phyloP scores from a whole-genome alignment of 2,113 vertebrate species.

The Mugil cephalus region DNA sequence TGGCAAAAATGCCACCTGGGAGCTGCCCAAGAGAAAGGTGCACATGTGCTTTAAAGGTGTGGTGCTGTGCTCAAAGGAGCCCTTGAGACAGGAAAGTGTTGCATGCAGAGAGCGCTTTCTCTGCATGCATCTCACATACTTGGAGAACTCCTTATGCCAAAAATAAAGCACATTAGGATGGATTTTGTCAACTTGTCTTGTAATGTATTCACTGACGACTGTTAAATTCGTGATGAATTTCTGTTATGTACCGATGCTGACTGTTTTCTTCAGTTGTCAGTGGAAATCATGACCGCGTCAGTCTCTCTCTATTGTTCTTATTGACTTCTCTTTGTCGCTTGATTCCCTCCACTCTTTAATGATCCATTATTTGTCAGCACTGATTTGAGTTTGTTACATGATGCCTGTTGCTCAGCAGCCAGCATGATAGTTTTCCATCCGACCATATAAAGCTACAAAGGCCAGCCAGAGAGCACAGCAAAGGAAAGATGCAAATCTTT shows the following conservation, averaged over 20 bases:
- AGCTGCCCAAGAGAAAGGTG: slow-evolving; percentile 12
- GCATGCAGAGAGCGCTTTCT: background rate
- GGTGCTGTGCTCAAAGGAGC: slow-evolving; percentile 17
- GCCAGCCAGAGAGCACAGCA: slow-evolving; percentile 51
- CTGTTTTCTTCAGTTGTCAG: slow-evolving; percentile 27
- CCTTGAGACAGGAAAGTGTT: slow-evolving; percentile 4
- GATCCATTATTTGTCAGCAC: slow-evolving; percentile 43
- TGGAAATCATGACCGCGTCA: slow-evolving; percentile 23
- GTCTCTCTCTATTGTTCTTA: slow-evolving; percentile 15
- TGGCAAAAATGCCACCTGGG: background rate
- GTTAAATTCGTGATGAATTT: slow-evolving; percentile 37
- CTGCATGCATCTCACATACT: background rate
- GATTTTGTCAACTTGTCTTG: slow-evolving; percentile 29
- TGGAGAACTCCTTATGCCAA: background rate
- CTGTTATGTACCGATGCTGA: slow-evolving; percentile 30
- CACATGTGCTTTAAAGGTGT: slow-evolving; percentile 15
- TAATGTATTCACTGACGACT: slow-evolving; percentile 35
- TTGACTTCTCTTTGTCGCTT: slow-evolving; percentile 38
- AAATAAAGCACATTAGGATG: slow-evolving; percentile 18
- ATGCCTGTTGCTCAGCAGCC: slow-evolving; percentile 15
- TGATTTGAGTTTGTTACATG: slow-evolving; percentile 55
- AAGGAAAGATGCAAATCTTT: slow-evolving; percentile 55
- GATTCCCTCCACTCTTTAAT: slow-evolving; percentile 40
- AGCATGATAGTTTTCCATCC: slow-evolving; percentile 30
- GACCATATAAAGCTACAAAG: slow-evolving; percentile 40